Evolutionary conservation across 1,140 invertebrate species (phyloP), one percentile per base, ranked within the genome.

Genomic region (Neodiprion lecontei): DNA sequence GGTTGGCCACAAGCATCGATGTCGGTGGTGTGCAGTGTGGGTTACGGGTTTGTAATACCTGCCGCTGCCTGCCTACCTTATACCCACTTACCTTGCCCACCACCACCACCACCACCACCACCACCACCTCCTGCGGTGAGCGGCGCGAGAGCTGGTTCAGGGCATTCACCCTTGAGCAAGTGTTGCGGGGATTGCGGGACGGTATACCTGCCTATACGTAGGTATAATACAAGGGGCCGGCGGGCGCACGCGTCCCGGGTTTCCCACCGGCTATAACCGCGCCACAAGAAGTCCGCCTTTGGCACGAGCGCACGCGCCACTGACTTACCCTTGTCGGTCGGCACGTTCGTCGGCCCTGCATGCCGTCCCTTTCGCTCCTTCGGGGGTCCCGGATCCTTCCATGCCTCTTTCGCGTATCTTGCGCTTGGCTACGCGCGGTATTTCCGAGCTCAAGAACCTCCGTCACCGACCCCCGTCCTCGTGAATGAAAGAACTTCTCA

Each of bases 111-210:
- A 28, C 28, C 28, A 28, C 28, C 28, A 40, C 28, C 28, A 40
- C 28, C 28, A 40, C 28, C 28, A 40, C 70, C 47, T 71, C 17
- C 21, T 11, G 28, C 11, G 9, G 28, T 9, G 23, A 9, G 11
- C 11, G 9, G 28, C 21, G 23, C 67, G 23, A 4, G 28, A 40
- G 1, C 21, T 21, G 67, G 67, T 47, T 23, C 4, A 48, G 50
- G 28, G 70, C 70, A 47, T 17, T 50, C 70, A 50, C 47, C 70
- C 70, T 71, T 7, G 28, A 47, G 47, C 70, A 17, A 50, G 70
- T 48, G 70, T 14, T 71, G 70, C 17, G 70, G 47, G 48, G 70
- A 50, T 71, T 69, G 67, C 67, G 12, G 8, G 12, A 7, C 4
- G 14, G 21, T 47, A 21, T 40, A 40, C 11, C 28, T 28, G 17